Base-by-base conservation (phyloP, 92 coral and sea anemone species). In the Palythoa caribaeorum region DNA sequence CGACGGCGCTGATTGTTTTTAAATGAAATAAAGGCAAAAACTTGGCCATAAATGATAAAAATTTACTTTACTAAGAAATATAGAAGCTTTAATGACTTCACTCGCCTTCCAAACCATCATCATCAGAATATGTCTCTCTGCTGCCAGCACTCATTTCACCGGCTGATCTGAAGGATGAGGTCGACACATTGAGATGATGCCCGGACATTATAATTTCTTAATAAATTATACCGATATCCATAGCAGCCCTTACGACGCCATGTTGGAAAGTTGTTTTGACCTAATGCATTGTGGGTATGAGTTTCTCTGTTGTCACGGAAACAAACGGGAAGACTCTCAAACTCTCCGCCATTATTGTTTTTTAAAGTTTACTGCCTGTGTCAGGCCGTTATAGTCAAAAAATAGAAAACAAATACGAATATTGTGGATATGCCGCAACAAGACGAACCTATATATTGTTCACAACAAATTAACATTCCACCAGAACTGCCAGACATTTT, bases 381-480 rank as follows among this genome's bases (percentile, higher is more conserved):
- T 51, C 5, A 6, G 40, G 65, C 17, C 3, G 74, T 76, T 20
- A 65, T 15, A 11, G 76, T 52, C 17, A 11, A 53, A 65, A 37
- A 6, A 36, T 2, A 35, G 5, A 12, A 12, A 15, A 16, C 16
- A 35, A 8, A 70, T 19, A 28, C 28, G 28, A 11, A 38, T 57
- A 66, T 21, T 44, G 75, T 52, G 40, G 73, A 70, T 57, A 97
- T 97, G 99, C 99, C 99, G 52, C 92, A 94, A 48, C 91, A 92
- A 62, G 97, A 96, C 77, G 99, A 96, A 77, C 98, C 99, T 7
- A 96, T 95, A 52, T 96, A 95, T 85, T 97, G 99, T 79, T 97
- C 99, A 40, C 99, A 97, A 81, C 99, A 97, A 92, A 97, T 97
- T 57, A 97, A 95, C 76, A 97, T 97, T 77, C 99, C 99, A 55